Evolutionary conservation across 2,797 vertebrate species (phyloP), one percentile per base, ranked within the genome.

Genomic region (Sarcoramphus papa): DNA sequence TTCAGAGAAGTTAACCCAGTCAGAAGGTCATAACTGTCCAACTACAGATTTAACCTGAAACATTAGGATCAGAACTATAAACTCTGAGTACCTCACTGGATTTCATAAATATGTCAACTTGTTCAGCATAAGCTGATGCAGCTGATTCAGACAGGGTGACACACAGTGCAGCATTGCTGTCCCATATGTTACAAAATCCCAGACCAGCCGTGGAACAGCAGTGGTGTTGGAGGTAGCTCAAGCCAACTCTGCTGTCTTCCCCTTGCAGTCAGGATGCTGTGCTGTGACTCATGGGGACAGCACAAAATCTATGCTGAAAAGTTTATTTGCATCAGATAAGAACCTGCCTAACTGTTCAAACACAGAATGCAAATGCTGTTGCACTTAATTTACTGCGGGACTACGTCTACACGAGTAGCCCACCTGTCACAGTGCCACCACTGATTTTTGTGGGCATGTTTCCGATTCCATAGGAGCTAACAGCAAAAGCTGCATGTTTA

Each of bases 341-440:
- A 33, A 47, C 41, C 21, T 79, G 31, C 18, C 13, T 70, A 43
- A 25, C 6, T 43, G 19, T n/a, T 40, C 24, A 59, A 92, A 70
- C 10, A 21, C 9, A 56, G 40, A 77, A 40, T 15, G 13, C 14
- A 91, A 91, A 37, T 22, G 12, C 8, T 30, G 1, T 24, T 65
- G 23, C 3, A 16, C 10, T 73, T n/a, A 45, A 19, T 63, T 53
- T 79, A 19, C 21, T 3, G 12, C 43, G 41, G 14, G 15, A 47
- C n/a, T 37, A 2, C 0, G 0, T 43, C 18, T 65, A 28, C 22
- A 18, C 0, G 4, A 63, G n/a, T 3, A 56, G 8, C 10, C 9
- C 23, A 30, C 3, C 31, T 41, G 12, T 9, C 21, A 56, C 14
- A 57, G 28, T 5, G 17, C 8, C 27, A 28, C 7, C 43, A 41